A percentile compares a stretch with the other conserved stretches of the same genome.
phyloP scores from a whole-genome alignment of 2,113 vertebrate species.

The Sinocyclocheilus anshuiensis region DNA sequence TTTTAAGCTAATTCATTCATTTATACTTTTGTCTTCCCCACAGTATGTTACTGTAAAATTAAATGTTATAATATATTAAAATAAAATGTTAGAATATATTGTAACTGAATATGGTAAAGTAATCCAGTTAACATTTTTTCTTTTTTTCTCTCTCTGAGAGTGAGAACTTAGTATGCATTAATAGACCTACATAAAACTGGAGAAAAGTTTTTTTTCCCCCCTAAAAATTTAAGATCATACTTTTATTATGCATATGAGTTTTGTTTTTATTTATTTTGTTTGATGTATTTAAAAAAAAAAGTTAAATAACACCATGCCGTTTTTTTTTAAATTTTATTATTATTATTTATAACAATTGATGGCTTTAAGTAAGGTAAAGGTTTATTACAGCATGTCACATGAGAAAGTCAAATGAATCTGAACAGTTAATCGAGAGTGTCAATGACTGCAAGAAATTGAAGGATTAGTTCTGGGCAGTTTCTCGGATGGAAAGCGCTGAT shows the following conservation, averaged over 20 bases:
- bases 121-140: background rate
- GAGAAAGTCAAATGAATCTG: background rate
- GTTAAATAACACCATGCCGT: too few relatives aligned
- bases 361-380: background rate
- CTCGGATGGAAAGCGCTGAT: constrained; percentile 47
- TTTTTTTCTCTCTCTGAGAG: background rate
- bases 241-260: background rate
- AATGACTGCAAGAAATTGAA: constrained; percentile 12
- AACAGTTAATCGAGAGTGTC: constrained; percentile 1
- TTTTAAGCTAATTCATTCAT: background rate
- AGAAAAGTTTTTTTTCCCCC: background rate
- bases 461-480: constrained; percentile 16
- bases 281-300: background rate
- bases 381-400: background rate
- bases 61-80: background rate
- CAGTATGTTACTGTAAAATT: background rate
- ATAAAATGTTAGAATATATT: background rate
- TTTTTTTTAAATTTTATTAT: background rate
- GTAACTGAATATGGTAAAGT: background rate
- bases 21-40: background rate
- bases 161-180: background rate
- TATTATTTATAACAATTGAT: background rate
- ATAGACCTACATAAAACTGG: background rate
- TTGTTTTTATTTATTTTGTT: background rate
- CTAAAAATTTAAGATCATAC: background rate